phyloP scores from a whole-genome alignment of 2,797 vertebrate species.

The Phaenicophaeus curvirostris region DNA sequence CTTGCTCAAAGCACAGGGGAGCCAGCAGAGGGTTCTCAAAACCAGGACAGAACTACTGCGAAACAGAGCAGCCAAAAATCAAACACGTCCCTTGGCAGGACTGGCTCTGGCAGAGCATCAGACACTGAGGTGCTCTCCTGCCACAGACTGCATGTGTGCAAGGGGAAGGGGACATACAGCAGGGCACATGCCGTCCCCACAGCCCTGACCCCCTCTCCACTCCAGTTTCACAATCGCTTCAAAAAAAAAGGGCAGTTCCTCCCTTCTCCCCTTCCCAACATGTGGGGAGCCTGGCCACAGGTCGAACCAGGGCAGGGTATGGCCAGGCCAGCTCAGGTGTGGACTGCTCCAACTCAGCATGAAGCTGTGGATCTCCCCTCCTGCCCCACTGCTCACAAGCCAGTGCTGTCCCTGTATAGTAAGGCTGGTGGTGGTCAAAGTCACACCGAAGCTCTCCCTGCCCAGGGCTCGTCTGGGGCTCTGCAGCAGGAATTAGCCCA shows the following conservation, averaged over 20 bases:
- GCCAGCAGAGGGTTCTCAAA: not conserved
- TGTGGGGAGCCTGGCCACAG: fast-evolving
- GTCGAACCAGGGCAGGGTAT: not conserved
- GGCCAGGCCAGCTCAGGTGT: not conserved
- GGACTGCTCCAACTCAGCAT: not conserved
- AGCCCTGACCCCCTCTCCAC: not conserved
- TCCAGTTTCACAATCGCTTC: not conserved
- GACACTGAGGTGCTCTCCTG: fast-evolving
- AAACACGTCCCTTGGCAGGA: not conserved
- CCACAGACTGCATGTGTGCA: fast-evolving
- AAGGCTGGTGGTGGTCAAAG: not conserved
- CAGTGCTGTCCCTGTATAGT: not conserved
- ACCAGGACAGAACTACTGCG: not conserved
- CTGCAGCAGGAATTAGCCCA: not conserved
- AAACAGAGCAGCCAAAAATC: not conserved
- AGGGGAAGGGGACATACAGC: not conserved
- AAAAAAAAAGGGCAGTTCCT: not conserved
- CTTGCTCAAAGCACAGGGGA: not conserved
- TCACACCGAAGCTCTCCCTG: fast-evolving
- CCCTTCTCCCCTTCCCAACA: not conserved
- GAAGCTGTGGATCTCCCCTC: not conserved
- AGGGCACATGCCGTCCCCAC: not conserved
- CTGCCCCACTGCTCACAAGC: fast-evolving
- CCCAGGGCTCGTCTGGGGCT: not conserved
- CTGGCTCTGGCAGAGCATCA: not conserved